phyloP scores from a whole-genome alignment of 2,888 invertebrate genomes.

The Microplitis manilae region DNA sequence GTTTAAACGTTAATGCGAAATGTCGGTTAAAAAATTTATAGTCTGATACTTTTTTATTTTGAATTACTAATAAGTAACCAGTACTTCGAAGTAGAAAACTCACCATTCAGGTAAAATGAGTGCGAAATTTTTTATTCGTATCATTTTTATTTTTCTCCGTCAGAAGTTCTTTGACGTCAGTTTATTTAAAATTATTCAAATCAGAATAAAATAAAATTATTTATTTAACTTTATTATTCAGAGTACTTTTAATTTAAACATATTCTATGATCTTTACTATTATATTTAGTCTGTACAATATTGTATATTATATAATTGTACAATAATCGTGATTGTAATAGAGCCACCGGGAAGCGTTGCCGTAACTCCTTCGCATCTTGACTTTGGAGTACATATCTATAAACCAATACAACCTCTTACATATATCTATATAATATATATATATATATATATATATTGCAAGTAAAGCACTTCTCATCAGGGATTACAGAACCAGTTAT shows the following conservation, averaged over 20 bases:
- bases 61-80: background rate
- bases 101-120: no score
- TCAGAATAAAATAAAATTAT: no score
- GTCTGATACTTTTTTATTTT: background rate
- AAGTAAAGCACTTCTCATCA: conserved; percentile 8
- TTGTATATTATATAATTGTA: background rate
- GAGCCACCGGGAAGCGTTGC: background rate
- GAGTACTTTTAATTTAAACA: background rate
- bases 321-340: background rate
- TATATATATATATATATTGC: background rate
- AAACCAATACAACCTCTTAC: background rate
- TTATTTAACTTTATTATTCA: no score
- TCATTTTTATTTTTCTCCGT: no score
- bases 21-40: no score
- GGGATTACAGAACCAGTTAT: conserved; percentile 39
- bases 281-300: background rate
- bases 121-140: no score
- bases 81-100: background rate
- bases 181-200: no score
- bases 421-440: background rate
- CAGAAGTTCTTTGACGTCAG: no score
- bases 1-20: background rate
- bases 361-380: background rate
- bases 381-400: background rate
- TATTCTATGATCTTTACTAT: background rate